Base-by-base conservation (phyloP, 2,888 invertebrate species). In the Habroteleia sp. region DNA sequence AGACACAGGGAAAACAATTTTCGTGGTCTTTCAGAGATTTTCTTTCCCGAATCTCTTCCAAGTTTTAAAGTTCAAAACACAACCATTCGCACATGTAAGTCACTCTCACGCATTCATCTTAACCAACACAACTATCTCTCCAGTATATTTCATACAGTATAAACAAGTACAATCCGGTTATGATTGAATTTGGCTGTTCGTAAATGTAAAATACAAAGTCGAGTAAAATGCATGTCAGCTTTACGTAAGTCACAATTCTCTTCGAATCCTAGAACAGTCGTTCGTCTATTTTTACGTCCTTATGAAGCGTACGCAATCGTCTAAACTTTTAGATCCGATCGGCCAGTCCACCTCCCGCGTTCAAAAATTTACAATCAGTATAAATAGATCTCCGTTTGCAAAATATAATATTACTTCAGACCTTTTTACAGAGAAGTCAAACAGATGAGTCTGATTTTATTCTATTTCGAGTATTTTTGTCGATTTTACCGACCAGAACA, bases 191-290 rank as follows among this genome's bases (percentile, higher is more conserved):
- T 33, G 39, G 6, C n/a, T 35, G 13, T 37, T 71, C 25, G 8
- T 20, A 46, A 63, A 48, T 63, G 29, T 39, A 54, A 42, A 65
- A 65, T 65, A 58, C 37, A 58, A 65, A 65, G 60, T 50, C 20
- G 56, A 58, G 58, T 58, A 44, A 63, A 63, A 63, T 54, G 41
- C 48, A 41, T 31, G 27, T 50, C 37, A 14, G 37, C 11, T 33
- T 25, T 48, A 23, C 48, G 13, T 41, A 44, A 71, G 62, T 71
- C 63, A 46, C 56, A 46, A 63, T 62, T 65, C 58, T 73, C 42
- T 29, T 39, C 20, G 48, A 72, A 35, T 31, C 56, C 37, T 63
- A 62, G 42, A 39, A 20, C 60, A 60, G 50, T 69, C 60, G 37
- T 33, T 56, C 23, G 41, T 14, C 41, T 63, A 72, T 10, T 58